Percentiles rank a stretch among this genome's conserved stretches.
Conservation (phyloP, 2,113 vertebrate species). For the Vulpes lagopus region DNA sequence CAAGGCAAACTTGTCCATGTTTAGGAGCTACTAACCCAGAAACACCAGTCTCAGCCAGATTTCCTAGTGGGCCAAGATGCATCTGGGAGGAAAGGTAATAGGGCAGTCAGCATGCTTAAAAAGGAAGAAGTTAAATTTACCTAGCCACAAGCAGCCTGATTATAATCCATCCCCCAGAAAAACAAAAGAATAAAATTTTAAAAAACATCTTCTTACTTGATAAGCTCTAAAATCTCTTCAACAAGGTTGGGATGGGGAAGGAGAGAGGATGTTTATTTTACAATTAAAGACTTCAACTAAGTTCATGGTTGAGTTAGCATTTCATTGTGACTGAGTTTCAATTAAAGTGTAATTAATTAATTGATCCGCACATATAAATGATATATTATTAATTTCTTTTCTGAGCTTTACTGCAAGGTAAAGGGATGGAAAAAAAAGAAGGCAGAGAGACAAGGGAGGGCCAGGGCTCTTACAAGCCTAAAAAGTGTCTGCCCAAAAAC, state of each 20-base stretch:
- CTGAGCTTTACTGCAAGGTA: slow-evolving; percentile 17
- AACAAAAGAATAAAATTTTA: not conserved
- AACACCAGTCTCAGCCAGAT: not conserved
- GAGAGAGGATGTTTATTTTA: slow-evolving; percentile 23
- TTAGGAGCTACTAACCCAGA: not conserved
- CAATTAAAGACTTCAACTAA: slow-evolving; percentile 45
- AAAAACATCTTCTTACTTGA: not conserved
- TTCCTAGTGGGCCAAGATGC: not conserved
- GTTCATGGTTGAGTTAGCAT: not conserved
- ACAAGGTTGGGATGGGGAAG: not conserved
- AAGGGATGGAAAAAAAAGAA: not conserved
- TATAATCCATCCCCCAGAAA: not conserved
- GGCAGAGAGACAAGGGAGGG: not conserved
- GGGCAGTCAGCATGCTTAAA: not conserved
- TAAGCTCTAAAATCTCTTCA: slow-evolving; percentile 44
- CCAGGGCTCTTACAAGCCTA: not conserved
- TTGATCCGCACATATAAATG: not conserved
- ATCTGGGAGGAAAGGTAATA: not conserved
- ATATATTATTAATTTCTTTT: slow-evolving; percentile 36
- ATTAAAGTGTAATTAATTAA: slow-evolving; percentile 25
- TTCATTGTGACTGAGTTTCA: slow-evolving; percentile 36
- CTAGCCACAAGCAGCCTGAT: not conserved
- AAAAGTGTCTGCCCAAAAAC: not conserved
- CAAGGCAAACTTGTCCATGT: not conserved
- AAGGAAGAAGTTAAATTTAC: not conserved